Percentiles rank a stretch among this genome's conserved stretches.
phyloP scores from a whole-genome alignment of 2,797 vertebrate genomes.

The Scyliorhinus canicula region DNA sequence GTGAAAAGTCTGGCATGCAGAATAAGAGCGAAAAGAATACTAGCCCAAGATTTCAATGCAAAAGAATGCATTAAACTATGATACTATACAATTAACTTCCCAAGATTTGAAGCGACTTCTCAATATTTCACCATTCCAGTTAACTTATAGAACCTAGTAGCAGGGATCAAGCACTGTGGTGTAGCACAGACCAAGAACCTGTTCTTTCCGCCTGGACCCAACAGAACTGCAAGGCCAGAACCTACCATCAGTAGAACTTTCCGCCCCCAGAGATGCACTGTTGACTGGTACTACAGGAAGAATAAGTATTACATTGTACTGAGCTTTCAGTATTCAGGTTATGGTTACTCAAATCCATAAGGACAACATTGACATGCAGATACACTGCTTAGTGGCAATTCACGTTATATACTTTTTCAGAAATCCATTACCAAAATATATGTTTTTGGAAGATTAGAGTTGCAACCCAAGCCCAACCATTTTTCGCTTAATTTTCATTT shows the following conservation, averaged over 20 bases:
- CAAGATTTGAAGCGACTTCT: not conserved
- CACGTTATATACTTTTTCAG: not conserved
- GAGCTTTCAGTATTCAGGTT: not conserved
- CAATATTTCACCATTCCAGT: not conserved
- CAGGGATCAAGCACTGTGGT: not conserved
- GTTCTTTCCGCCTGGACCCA: not conserved
- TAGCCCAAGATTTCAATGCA: not conserved
- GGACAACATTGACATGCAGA: not conserved
- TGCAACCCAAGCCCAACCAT: not conserved
- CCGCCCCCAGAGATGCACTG: not conserved
- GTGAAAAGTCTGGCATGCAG: not conserved
- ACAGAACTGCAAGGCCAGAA: slow-evolving; percentile 23
- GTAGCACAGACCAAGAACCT: not conserved
- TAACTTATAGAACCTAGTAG: not conserved
- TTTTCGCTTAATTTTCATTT: not conserved
- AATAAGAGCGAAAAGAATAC: not conserved
- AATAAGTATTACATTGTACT: not conserved
- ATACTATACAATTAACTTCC: not conserved
- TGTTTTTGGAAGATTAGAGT: not conserved
- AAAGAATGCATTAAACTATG: not conserved
- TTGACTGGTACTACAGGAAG: not conserved
- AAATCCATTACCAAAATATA: not conserved
- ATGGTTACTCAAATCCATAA: not conserved
- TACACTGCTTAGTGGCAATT: not conserved
- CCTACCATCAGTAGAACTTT: slow-evolving; percentile 20